Conservation (phyloP, 35 echinoderm and acorn worm species). For the Apostichopus japonicus region DNA sequence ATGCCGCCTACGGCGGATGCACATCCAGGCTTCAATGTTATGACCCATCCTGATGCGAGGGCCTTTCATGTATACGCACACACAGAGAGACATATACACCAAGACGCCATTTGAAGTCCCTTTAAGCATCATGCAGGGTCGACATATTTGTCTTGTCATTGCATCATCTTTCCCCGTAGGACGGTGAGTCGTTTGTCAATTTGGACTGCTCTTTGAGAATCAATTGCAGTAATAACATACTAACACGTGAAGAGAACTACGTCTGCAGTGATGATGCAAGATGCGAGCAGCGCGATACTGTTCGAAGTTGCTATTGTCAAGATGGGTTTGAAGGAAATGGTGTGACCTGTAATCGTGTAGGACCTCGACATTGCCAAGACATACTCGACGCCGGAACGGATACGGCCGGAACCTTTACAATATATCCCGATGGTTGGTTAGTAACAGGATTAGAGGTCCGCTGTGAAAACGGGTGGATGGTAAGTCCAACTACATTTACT, state of each 20-base stretch:
- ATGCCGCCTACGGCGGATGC: too few species aligned
- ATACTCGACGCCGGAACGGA: background rate
- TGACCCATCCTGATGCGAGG: too few species aligned
- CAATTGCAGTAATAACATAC: background rate
- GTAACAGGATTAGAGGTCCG: too few species aligned
- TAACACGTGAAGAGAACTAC: background rate
- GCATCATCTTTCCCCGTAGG: background rate
- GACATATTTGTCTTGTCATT: background rate
- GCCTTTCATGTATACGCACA: too few species aligned
- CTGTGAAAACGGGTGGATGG: too few species aligned
- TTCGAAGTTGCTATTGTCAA: background rate
- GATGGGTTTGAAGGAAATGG: background rate
- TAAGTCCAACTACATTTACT: too few species aligned
- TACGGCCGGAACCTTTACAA: background rate
- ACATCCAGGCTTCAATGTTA: too few species aligned
- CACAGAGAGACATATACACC: too few species aligned
- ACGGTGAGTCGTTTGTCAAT: background rate
- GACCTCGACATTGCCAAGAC: background rate
- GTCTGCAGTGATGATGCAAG: background rate
- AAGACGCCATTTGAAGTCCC: too few species aligned
- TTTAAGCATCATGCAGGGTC: too few species aligned
- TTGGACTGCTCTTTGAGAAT: background rate
- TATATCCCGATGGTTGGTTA: background rate
- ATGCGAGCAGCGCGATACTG: background rate
- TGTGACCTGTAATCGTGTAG: background rate